phyloP scores from a whole-genome alignment of 2,797 vertebrate genomes.

The Phaenicophaeus curvirostris region DNA sequence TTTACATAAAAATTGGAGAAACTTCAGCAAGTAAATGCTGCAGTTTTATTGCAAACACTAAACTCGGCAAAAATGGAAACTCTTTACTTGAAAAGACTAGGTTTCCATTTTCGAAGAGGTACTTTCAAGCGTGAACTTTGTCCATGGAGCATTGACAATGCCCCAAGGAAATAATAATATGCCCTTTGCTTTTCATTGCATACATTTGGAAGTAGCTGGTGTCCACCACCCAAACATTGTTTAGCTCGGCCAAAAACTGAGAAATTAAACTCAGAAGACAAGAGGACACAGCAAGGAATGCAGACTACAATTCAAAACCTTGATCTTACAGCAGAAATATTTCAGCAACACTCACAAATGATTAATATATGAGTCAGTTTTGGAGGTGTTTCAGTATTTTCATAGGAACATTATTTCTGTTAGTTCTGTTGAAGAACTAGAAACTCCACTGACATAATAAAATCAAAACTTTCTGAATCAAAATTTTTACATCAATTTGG shows the following conservation, averaged over 20 bases:
- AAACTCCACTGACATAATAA: background rate
- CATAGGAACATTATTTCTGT: background rate
- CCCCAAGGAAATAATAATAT: background rate
- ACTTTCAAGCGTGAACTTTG: background rate
- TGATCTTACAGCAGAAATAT: background rate
- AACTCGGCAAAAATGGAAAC: background rate
- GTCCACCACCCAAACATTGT: background rate
- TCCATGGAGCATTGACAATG: background rate
- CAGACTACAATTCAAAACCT: background rate
- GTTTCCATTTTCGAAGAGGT: background rate
- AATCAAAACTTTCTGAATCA: background rate
- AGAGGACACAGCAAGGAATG: background rate
- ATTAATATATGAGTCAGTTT: background rate
- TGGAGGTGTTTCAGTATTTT: background rate
- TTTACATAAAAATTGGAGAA: background rate
- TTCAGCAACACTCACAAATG: background rate
- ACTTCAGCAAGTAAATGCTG: background rate
- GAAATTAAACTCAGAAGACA: background rate
- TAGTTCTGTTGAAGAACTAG: background rate
- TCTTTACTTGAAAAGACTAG: background rate
- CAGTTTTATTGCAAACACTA: background rate
- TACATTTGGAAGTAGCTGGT: background rate
- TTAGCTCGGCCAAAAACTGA: background rate
- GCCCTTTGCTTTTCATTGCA: background rate
- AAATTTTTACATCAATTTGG: background rate